A percentile compares a stretch with the other conserved stretches of the same genome.
phyloP scores from a whole-genome alignment of 2,113 vertebrate species.

The Menidia beryllina region DNA sequence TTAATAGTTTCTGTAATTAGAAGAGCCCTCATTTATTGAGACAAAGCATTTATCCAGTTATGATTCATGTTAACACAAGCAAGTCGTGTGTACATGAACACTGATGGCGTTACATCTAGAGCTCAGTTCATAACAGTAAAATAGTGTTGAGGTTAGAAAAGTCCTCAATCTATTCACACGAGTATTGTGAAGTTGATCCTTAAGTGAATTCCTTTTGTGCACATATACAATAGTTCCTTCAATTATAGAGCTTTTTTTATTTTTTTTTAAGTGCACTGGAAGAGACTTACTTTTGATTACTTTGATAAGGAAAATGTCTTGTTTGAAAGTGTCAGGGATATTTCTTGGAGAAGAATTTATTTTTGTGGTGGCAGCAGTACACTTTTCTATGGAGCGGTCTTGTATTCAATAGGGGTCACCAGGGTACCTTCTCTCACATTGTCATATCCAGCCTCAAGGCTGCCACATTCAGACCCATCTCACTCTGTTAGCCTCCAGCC shows the following conservation, averaged over 20 bases:
- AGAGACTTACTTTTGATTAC: constrained; percentile 7
- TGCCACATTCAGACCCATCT: constrained; percentile 61
- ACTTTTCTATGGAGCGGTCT: constrained; percentile 43
- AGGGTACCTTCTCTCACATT: constrained; percentile 68
- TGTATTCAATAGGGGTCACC: constrained; percentile 74
- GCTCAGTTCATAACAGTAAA: constrained; percentile 52
- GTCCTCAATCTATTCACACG: constrained; percentile 67
- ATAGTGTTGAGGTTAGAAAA: constrained; percentile 47
- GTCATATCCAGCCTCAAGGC: constrained; percentile 76
- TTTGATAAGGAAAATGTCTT: constrained; percentile 1
- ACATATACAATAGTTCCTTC: background rate
- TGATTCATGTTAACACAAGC: constrained; percentile 46
- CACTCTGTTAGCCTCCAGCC: constrained; percentile 63
- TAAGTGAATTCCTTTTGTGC: background rate
- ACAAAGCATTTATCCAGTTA: constrained; percentile 63
- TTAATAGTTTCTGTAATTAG: constrained; percentile 68
- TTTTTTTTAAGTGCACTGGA: background rate
- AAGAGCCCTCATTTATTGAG: constrained; percentile 68
- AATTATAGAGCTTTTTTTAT: background rate
- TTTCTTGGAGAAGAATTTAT: constrained; percentile 11
- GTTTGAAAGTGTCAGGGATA: constrained; percentile 4
- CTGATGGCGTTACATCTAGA: constrained; percentile 45
- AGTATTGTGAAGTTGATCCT: background rate
- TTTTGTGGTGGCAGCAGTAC: constrained; percentile 19
- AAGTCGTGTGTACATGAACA: constrained; percentile 47